Conservation (phyloP, 1,140 invertebrate genomes). For the Mamestra configurata region DNA sequence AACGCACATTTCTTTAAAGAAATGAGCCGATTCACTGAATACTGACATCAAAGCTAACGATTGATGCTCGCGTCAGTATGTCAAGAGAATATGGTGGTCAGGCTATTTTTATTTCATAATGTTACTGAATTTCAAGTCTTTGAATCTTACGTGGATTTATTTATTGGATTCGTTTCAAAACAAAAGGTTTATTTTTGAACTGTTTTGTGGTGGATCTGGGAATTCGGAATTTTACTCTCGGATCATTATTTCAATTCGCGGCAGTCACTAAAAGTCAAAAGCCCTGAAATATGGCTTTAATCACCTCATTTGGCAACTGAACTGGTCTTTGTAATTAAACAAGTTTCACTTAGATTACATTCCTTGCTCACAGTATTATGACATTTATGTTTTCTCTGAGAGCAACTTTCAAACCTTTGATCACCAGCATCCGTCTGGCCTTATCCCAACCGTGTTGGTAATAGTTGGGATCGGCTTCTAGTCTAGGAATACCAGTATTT, state of each 20-base stretch:
- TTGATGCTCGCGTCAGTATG: constrained; percentile 38
- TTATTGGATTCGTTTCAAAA: constrained; percentile 8
- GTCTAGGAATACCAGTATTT: no score
- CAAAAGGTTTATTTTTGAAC: constrained; percentile 30
- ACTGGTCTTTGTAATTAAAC: neutral
- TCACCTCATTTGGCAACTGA: constrained; percentile 27
- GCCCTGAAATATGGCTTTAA: neutral
- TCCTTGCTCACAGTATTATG: neutral
- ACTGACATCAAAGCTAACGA: constrained; percentile 35
- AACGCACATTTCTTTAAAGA: constrained; percentile 30
- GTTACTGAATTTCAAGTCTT: constrained; percentile 11
- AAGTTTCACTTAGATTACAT: neutral
- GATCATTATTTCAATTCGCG: neutral
- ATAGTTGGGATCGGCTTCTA: no score
- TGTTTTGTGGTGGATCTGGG: neutral
- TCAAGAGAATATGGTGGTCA: constrained; percentile 2
- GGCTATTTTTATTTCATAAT: constrained; percentile 36
- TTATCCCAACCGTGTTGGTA: no score
- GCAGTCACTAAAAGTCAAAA: neutral
- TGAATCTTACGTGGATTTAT: neutral
- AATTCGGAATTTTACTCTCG: neutral
- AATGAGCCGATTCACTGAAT: constrained; percentile 41
- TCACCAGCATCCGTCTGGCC: neutral
- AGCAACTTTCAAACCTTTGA: neutral
- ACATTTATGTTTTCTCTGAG: neutral